These are phyloP conservation scores for Saxidomus purpurata DNA, from an alignment of 1,140 invertebrate genomes.

Conservation along the genomic window DNA sequence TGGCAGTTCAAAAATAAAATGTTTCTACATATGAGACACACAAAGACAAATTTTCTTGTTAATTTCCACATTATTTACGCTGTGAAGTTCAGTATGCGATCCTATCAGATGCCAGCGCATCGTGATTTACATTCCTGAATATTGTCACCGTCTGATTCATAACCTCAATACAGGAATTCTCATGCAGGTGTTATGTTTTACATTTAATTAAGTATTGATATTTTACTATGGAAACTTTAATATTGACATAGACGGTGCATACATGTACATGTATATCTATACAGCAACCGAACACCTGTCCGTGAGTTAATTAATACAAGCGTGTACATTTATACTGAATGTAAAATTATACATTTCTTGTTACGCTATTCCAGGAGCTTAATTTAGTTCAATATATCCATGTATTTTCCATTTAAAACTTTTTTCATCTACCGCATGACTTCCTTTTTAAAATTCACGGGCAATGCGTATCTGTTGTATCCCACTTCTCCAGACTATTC, in stretches of 20 bases:
- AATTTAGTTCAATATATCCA: too few species aligned
- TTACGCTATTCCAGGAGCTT: too few species aligned
- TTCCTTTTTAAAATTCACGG: too few species aligned
- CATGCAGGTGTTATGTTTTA: background rate
- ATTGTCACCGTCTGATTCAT: background rate
- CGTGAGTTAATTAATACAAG: background rate
- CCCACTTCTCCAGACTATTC: too few species aligned
- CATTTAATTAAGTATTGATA: conserved; percentile 34
- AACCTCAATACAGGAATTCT: background rate
- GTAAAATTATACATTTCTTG: background rate
- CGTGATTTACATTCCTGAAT: background rate
- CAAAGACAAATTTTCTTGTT: background rate
- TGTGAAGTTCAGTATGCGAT: background rate
- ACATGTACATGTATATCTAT: background rate
- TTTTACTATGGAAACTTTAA: background rate
- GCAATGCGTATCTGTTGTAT: too few species aligned
- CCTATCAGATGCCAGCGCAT: background rate
- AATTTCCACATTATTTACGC: background rate
- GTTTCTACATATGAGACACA: background rate
- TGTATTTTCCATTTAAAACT: too few species aligned
- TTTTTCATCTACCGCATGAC: too few species aligned
- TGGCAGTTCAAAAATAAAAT: background rate
- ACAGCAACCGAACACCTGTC: background rate
- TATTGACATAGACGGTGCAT: too few species aligned
- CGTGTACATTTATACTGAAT: background rate